Evolutionary conservation across 2,888 invertebrate species (phyloP).

Genomic region (Steinernema carpocapsae): DNA sequence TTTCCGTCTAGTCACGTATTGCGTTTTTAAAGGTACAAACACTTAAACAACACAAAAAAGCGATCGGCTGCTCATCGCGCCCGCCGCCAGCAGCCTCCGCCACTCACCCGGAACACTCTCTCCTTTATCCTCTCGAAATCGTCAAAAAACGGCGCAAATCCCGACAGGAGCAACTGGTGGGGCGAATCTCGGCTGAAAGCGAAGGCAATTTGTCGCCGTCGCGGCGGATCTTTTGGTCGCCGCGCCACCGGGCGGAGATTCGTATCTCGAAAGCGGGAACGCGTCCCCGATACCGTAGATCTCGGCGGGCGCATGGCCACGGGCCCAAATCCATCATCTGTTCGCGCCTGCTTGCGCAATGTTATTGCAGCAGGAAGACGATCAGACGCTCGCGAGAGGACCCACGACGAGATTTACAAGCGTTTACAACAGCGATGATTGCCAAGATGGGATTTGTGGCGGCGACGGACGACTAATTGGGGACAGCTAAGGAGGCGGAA

Average conservation of each 20-base stretch:
- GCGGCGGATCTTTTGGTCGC: slow-evolving; percentile 27
- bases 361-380: slow-evolving; percentile 21
- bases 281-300: slow-evolving; percentile 33
- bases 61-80: too few species aligned
- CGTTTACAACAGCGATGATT: slow-evolving; percentile 29
- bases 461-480: slow-evolving; percentile 9
- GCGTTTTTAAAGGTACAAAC: too few species aligned
- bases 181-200: neutral
- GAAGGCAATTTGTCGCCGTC: slow-evolving; percentile 35
- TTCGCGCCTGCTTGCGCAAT: slow-evolving; percentile 33
- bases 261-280: slow-evolving; percentile 28
- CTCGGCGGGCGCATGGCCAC: slow-evolving; percentile 6
- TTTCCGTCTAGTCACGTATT: too few species aligned
- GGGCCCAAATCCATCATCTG: slow-evolving; percentile 24
- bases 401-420: slow-evolving; percentile 9
- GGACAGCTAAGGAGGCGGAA: neutral
- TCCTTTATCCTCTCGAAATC: neutral
- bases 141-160: slow-evolving; percentile 26
- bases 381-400: neutral
- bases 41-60: too few species aligned
- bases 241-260: slow-evolving; percentile 30
- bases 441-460: neutral
- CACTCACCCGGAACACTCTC: neutral
- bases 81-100: neutral
- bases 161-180: slow-evolving; percentile 17